A percentile compares a stretch with the other conserved stretches of the same genome.
Evolutionary conservation across 2,113 vertebrate genomes (phyloP).

Genomic region (Axis porcinus): DNA sequence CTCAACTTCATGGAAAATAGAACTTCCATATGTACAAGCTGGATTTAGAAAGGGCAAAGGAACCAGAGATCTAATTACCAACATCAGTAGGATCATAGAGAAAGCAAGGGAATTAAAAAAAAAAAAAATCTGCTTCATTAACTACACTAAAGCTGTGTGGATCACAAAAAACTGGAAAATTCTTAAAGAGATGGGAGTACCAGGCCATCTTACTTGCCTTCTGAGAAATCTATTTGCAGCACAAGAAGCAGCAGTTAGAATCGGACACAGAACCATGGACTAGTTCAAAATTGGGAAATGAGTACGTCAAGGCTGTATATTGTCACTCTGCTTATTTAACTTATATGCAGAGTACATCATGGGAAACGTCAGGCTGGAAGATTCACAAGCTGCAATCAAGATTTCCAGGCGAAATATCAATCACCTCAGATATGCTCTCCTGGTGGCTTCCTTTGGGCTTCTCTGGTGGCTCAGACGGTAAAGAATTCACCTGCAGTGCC

Average conservation of each 20-base stretch:
- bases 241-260: not conserved
- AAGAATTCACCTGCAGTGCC: not conserved
- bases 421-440: not conserved
- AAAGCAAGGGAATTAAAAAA: not conserved
- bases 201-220: not conserved
- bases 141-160: not conserved
- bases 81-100: not conserved
- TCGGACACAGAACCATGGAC: not conserved
- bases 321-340: not conserved
- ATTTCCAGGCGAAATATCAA: not conserved
- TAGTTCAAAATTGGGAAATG: not conserved
- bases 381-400: not conserved
- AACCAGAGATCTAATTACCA: not conserved
- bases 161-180: not conserved
- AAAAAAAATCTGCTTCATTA: not conserved
- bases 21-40: not conserved
- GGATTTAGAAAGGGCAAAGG: not conserved
- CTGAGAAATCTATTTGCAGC: not conserved
- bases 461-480: not conserved
- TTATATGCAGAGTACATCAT: not conserved
- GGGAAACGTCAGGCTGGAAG: not conserved
- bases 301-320: not conserved
- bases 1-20: not conserved
- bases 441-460: not conserved
- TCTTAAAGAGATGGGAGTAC: not conserved